Conservation (phyloP, 2,797 vertebrate species). For the Anabas testudineus region DNA sequence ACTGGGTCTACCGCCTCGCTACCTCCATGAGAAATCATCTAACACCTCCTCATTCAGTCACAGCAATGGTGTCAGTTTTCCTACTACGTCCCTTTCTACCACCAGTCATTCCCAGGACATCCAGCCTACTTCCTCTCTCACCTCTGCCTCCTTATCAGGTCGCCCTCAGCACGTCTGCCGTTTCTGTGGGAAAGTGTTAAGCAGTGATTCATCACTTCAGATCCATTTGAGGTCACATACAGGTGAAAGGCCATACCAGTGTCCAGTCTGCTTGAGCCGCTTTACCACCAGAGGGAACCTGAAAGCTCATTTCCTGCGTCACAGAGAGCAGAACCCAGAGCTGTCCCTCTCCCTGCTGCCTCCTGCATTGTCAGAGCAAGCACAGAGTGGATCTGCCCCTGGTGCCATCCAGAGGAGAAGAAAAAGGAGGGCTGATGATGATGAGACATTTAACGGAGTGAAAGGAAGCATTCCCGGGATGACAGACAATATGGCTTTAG, state of each 20-base stretch:
- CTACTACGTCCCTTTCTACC: constrained; percentile 73
- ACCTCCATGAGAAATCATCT: constrained; percentile 85
- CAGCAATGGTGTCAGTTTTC: constrained; percentile 74
- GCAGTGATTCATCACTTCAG: constrained; percentile 94
- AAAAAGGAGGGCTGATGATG: constrained; percentile 84
- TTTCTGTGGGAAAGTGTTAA: constrained; percentile 93
- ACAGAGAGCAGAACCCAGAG: constrained; percentile 93
- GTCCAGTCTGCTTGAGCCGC: constrained; percentile 93
- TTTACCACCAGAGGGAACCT: constrained; percentile 95
- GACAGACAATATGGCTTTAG: constrained; percentile 81
- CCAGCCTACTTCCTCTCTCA: constrained; percentile 74
- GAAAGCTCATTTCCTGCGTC: constrained; percentile 93
- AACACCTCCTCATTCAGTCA: constrained; percentile 79
- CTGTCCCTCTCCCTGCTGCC: constrained; percentile 93
- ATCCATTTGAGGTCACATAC: constrained; percentile 95
- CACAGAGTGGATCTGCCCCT: constrained; percentile 56
- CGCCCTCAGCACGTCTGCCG: constrained; percentile 89
- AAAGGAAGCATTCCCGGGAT: constrained; percentile 80
- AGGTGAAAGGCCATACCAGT: constrained; percentile 94
- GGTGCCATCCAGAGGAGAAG: constrained; percentile 78
- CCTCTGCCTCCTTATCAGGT: constrained; percentile 66
- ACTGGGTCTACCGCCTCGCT: constrained; percentile 82
- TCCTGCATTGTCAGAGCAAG: constrained; percentile 87
- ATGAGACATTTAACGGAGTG: constrained; percentile 79
- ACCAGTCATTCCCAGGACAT: constrained; percentile 80